Base-by-base conservation (phyloP, 2,113 vertebrate species). In the Suncus etruscus region DNA sequence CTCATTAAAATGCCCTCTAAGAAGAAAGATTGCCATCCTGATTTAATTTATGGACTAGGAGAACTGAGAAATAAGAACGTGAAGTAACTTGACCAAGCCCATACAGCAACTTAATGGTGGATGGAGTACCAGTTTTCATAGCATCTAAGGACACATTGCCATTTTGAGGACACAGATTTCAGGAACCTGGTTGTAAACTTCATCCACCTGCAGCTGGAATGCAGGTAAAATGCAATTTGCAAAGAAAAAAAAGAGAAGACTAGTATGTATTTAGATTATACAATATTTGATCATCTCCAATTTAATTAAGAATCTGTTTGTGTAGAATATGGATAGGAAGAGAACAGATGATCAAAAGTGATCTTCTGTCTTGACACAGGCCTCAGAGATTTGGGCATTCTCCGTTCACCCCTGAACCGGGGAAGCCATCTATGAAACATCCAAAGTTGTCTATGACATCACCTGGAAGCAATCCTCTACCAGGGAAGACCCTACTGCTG, bases 321-420 rank as follows among this genome's bases (percentile, higher is more conserved):
- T 39, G 20, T 14, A 72, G 73, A 82, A 25, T n/a, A 47, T 14
- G 58, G 20, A 70, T 24, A 87, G 48, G 20, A 94, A 92, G 66
- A 75, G 69, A 79, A 15, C 0, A 25, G 69, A 39, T 48, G 58
- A 75, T 45, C 15, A 22, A 61, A 22, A 61, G 58, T 61, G 18
- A 20, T 51, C 63, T 8, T 12, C 2, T 39, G n/a, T n/a, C n/a
- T n/a, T 39, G 54, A 6, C 39, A 39, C 39, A 39, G 39, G 39
- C 39, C 39, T 39, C 39, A 39, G 39, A 39, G 5, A 5, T 3
- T 3, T 39, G 39, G 39, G 39, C 39, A 39, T 39, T 5, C 39
- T 39, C 39, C 39, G 5, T 39, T 39, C 39, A 39, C 39, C 3
- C 39, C 39, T 39, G 39, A 39, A 39, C 39, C 39, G 5, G 39